Percentiles rank a stretch among this genome's conserved stretches.
phyloP scores from a whole-genome alignment of 2,797 vertebrate species.

The Girardinus metallicus region DNA sequence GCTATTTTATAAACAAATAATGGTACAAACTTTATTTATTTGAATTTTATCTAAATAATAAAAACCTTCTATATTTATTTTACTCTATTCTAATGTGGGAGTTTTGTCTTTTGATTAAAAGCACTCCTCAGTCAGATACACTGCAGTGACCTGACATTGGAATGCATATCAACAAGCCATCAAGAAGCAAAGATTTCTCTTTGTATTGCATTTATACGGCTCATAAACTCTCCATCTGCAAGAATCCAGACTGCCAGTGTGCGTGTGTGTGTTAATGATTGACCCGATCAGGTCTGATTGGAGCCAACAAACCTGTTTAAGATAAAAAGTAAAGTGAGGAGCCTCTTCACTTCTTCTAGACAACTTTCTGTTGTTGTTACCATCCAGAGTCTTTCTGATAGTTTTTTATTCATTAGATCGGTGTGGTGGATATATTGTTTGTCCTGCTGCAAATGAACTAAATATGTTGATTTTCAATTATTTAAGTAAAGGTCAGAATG shows the following conservation, averaged over 20 bases:
- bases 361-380: neutral
- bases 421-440: neutral
- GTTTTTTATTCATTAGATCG: constrained; percentile 21
- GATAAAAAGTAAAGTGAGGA: constrained; percentile 20
- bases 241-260: constrained; percentile 23
- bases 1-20: neutral
- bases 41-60: neutral
- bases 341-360: neutral
- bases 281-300: constrained; percentile 43
- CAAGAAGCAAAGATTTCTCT: neutral
- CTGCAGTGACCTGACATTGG: neutral
- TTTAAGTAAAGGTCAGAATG: neutral
- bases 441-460: neutral
- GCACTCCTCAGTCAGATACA: neutral
- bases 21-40: neutral
- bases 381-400: neutral
- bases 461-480: neutral
- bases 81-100: neutral
- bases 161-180: neutral
- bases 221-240: constrained; percentile 20
- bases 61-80: neutral
- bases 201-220: constrained; percentile 22
- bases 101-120: neutral
- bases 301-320: constrained; percentile 60
- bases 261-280: constrained; percentile 72